Base-by-base conservation (phyloP, 2,113 vertebrate genomes). In the Cynoglossus semilaevis region DNA sequence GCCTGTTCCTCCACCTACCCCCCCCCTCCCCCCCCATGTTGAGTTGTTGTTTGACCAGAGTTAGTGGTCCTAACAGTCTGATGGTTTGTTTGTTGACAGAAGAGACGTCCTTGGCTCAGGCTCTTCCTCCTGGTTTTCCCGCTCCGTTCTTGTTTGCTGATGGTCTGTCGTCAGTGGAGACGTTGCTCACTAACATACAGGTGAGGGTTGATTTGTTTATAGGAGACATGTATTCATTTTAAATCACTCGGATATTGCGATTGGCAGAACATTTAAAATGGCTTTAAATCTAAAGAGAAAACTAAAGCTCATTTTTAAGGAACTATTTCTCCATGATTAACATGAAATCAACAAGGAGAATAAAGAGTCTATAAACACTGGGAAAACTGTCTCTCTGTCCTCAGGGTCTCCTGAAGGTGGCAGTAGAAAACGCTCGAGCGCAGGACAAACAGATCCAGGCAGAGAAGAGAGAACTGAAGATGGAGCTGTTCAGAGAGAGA, bases 361-460 rank as follows among this genome's bases (percentile, higher is more conserved):
- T 29, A 6, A 29, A 29, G 6, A 29, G 22, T 29, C 22, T 29
- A 29, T 29, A 6, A 6, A 29, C 22, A 29, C 22, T 4, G 22
- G 2, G 2, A 29, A 29, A 6, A 29, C 22, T 29, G 22, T 29
- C 22, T 29, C 6, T 29, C 22, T 29, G 8, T 1, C 16, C 15
- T 9, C 89, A 98, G 96, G 96, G 96, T 53, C 92, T 98, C 44
- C 74, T 98, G 80, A 98, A 98, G 87, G 95, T 98, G 85, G 96
- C 96, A 50, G 94, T 97, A 87, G 96, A 98, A 81, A 97, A 96
- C 77, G 94, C 96, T 69, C 91, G 95, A 63, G 93, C 90, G 79
- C 96, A 98, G 92, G 95, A 98, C 80, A 98, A 98, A 72, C 96
- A 98, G 66, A 95, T 96, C 74, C 95, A 97, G 70, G 92, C 95